Conservation (phyloP, 2,888 invertebrate genomes). For the Frankliniella intonsa region DNA sequence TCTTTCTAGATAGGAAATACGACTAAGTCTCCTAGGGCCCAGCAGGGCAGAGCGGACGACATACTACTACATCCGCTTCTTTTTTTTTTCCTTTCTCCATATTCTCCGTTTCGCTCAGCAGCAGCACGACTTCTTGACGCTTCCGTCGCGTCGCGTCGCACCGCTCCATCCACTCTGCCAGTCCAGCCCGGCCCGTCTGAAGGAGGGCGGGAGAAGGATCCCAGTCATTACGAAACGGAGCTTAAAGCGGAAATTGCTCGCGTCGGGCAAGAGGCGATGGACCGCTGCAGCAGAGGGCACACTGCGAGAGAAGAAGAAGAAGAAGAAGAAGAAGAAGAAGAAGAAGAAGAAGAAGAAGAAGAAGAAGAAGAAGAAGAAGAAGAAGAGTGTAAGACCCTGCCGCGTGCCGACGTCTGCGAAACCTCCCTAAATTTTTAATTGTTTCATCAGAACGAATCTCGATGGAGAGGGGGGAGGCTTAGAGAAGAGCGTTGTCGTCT, state of each 20-base stretch:
- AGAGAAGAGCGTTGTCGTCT: neutral
- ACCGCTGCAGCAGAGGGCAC: neutral
- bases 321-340: neutral
- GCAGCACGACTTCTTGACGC: no score
- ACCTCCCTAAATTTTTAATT: slow-evolving; percentile 20
- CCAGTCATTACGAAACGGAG: neutral
- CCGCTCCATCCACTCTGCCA: no score
- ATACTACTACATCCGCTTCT: no score
- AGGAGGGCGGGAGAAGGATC: neutral
- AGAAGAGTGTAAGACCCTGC: neutral
- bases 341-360: neutral
- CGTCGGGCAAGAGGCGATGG: neutral
- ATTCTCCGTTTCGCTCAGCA: no score
- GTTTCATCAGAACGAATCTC: slow-evolving; percentile 26
- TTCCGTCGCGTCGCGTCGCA: no score
- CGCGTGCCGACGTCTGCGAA: neutral
- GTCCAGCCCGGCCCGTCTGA: neutral
- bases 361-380: neutral
- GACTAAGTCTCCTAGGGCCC: no score
- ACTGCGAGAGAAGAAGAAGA: neutral
- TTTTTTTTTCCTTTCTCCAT: no score
- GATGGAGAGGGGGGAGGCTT: neutral
- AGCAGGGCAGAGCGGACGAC: no score
- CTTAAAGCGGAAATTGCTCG: slow-evolving; percentile 23
- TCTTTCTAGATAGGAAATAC: no score